Percentiles rank a stretch among this genome's conserved stretches.
Evolutionary conservation across 2,113 vertebrate genomes (phyloP).

Genomic region (Ancistrus triradiatus): DNA sequence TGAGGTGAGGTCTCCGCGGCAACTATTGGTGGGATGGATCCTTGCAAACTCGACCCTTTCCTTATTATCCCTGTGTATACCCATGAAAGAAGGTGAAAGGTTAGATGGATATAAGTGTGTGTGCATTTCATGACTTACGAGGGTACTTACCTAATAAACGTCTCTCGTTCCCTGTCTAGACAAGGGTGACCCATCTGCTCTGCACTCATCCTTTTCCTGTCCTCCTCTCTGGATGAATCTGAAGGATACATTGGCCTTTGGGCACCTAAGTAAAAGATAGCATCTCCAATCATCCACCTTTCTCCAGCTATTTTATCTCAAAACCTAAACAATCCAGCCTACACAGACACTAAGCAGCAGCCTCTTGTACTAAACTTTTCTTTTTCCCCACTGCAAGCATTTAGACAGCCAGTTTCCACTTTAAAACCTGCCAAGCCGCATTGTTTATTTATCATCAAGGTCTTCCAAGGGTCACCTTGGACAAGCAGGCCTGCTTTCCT

Average conservation of each 20-base stretch:
- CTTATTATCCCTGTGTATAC: conserved; percentile 82
- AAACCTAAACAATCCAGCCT: too few relatives aligned
- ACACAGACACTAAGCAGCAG: too few relatives aligned
- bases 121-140: background rate
- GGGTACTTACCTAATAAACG: conserved; percentile 81
- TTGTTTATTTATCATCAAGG: conserved; percentile 41
- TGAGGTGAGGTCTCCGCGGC: conserved; percentile 85
- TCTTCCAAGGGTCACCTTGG: conserved; percentile 32
- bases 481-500: conserved; percentile 22
- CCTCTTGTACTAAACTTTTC: too few relatives aligned
- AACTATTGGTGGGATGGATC: conserved; percentile 83
- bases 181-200: conserved; percentile 82
- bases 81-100: conserved; percentile 12
- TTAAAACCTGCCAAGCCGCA: conserved; percentile 7
- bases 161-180: conserved; percentile 76
- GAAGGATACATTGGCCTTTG: conserved; percentile 74
- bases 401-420: conserved; percentile 26
- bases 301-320: too few relatives aligned
- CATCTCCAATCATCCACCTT: too few relatives aligned
- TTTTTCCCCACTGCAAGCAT: too few relatives aligned
- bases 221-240: conserved; percentile 79
- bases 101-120: background rate
- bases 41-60: conserved; percentile 88
- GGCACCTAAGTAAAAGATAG: conserved; percentile 51
- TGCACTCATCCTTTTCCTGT: conserved; percentile 79